Conservation (phyloP, 2,113 vertebrate species). For the Macroglossus sobrinus region DNA sequence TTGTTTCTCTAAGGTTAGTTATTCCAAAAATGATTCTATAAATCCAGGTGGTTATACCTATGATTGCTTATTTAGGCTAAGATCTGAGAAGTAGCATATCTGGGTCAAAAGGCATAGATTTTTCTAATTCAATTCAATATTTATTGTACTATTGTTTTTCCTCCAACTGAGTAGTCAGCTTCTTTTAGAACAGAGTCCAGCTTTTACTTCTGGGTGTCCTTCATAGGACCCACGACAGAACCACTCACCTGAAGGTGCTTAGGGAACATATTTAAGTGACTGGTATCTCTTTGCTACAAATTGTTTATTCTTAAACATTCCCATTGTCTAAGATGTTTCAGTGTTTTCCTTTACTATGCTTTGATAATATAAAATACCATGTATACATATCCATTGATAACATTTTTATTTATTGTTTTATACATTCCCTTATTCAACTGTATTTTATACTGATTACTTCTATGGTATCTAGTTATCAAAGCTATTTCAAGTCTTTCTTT, state of each 20-base stretch:
- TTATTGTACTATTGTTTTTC: neutral
- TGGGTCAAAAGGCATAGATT: neutral
- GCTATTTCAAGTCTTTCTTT: neutral
- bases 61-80: neutral
- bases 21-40: neutral
- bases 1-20: neutral
- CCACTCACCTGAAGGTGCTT: neutral
- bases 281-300: neutral
- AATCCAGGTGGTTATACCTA: neutral
- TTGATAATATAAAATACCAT: neutral
- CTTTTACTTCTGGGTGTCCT: neutral
- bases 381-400: neutral
- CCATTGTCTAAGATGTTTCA: neutral
- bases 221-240: neutral
- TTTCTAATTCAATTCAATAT: slow-evolving; percentile 23
- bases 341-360: neutral
- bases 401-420: neutral
- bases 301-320: neutral
- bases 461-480: neutral
- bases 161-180: neutral
- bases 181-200: neutral
- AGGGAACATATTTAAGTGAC: neutral
- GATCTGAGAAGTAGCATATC: neutral
- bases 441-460: neutral
- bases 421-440: neutral